Evolutionary conservation across 92 coral and sea anemone genomes (phyloP), one percentile per base, ranked within the genome.

Genomic region (Zoanthus sansibaricus): DNA sequence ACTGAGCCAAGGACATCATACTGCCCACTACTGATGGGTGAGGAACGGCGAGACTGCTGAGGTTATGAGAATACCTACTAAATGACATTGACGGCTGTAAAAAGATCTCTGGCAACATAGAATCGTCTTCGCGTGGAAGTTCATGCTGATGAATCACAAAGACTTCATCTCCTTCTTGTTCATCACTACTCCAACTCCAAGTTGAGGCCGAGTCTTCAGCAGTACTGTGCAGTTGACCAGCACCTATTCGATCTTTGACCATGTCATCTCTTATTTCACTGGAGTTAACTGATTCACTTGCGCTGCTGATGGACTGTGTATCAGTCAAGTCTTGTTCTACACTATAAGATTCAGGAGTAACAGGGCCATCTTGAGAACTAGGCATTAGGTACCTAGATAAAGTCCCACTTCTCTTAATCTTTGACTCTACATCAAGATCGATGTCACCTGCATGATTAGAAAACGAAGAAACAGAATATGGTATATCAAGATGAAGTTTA

Each of bases 101-200:
- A 52, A 80, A 80, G 10, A 80, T 80, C 64, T 80, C 85, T 0
- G 85, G 85, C 64, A 80, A 44, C 45, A 47, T 45, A 45, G 85
- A 47, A 7, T 80, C 85, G 37, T 47, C 47, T 51, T 80, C 74
- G 37, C 59, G 8, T 3, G 85, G 75, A 44, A 80, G 64, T 45
- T 80, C 85, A 21, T 80, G 75, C 52, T 80, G 72, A 44, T 67
- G 74, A 20, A 80, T 66, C 33, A 80, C 62, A 25, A 80, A 80
- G 71, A 80, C 85, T 64, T 80, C 85, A 20, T 80, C 85, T 46
- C 85, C 85, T 44, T 80, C 85, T 66, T 47, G 85, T 46, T 80
- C 85, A 25, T 80, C 85, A 21, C 85, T 80, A 49, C 85, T 80
- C 85, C 85, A 80, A 66, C 85, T 80, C 85, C 85, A 80, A 12